Base-by-base conservation (phyloP, 2,797 vertebrate genomes). In the Neosilurus hyrtlii region DNA sequence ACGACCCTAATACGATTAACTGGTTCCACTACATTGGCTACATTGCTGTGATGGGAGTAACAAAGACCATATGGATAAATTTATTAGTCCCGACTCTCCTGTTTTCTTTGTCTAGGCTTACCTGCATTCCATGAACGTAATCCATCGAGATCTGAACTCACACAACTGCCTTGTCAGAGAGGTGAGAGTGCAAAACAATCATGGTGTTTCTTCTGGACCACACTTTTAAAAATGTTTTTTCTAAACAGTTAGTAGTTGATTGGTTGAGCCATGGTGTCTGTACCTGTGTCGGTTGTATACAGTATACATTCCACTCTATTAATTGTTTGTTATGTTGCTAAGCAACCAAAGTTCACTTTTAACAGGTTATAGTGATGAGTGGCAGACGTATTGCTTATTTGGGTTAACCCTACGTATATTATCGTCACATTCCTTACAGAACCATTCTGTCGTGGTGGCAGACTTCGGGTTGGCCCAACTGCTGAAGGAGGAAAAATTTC, bases 41-140 rank as follows among this genome's bases (percentile, higher is more conserved):
- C 61, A 73, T 10, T 65, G 49, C 24, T 22, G 7, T 7, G 7
- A 16, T 8, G 30, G 52, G 7, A 16, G 57, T 51, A 52, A 65
- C 9, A 10, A 74, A 30, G 24, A 16, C 16, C 24, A 30, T 1
- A 18, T 30, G 24, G 24, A 56, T 56, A 15, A 35, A 43, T 11
- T 43, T 15, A 61, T 62, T 14, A 49, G 14, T 43, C 20, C 56
- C n/a, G 7, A 77, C 14, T 0, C 20, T 57, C 22, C 37, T 81
- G 18, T 73, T 35, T 82, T 30, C 71, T 62, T 84, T 9, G 15
- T 57, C n/a, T 87, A 99, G 98, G 96, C 96, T 54, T 99, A 99
- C 91, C 95, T 99, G 83, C 98, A 99, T 91, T 98, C 97, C 82
- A 98, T 99, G 98, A 98, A 97, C 80, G 96, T 98, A 80, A 99